Conservation (phyloP, 1,140 invertebrate species). For the Conus betulinus region DNA sequence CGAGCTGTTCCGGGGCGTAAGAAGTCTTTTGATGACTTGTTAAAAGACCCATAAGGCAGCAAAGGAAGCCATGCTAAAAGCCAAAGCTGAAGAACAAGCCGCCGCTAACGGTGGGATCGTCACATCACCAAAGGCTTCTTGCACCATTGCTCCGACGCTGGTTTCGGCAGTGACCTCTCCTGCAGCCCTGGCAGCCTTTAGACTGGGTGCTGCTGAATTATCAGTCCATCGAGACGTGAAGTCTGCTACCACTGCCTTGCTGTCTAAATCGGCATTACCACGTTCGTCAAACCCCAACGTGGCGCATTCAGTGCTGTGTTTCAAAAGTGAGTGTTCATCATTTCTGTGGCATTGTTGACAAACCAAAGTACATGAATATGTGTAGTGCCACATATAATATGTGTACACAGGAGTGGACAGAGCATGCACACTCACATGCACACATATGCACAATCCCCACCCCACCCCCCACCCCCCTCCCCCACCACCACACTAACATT, state of each 20-base stretch:
- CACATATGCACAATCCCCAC: background rate
- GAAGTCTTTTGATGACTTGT: constrained; percentile 87
- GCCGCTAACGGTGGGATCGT: constrained; percentile 41
- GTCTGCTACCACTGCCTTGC: background rate
- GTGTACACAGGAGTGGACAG: background rate
- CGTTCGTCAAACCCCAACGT: background rate
- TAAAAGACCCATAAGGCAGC: constrained; percentile 85
- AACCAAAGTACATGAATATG: background rate
- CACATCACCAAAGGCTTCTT: constrained; percentile 22
- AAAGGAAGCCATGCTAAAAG: constrained; percentile 70
- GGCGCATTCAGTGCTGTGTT: background rate
- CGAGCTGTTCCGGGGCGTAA: constrained; percentile 84
- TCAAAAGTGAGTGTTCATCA: constrained; percentile 19
- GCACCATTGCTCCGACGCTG: constrained; percentile 7
- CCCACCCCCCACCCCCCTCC: no score
- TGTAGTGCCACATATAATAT: no score
- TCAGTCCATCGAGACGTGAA: constrained; percentile 28
- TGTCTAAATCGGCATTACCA: background rate
- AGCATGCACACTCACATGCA: background rate
- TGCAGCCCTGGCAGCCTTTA: constrained; percentile 18
- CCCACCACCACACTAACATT: no score
- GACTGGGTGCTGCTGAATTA: constrained; percentile 18
- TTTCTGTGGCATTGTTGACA: background rate
- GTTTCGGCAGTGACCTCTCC: constrained; percentile 35
- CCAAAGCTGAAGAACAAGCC: constrained; percentile 62